phyloP scores from a whole-genome alignment of 2,888 invertebrate genomes.

The Griposia aprilina region DNA sequence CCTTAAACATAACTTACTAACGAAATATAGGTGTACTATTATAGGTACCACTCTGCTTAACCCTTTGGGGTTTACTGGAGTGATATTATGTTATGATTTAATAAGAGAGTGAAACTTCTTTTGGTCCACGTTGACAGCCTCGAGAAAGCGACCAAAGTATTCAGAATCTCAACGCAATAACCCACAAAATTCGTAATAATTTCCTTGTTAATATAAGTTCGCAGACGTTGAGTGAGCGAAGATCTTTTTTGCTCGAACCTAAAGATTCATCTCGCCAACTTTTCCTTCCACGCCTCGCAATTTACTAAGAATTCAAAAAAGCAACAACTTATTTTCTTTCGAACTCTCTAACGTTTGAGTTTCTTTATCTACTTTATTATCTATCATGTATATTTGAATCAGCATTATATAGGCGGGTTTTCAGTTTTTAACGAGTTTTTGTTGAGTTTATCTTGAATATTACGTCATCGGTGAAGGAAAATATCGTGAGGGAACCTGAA shows the following conservation, averaged over 20 bases:
- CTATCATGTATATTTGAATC: slow-evolving; percentile 34
- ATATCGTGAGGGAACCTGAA: not conserved
- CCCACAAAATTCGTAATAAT: slow-evolving; percentile 61
- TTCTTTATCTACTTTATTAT: slow-evolving; percentile 35
- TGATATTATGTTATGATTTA: no score
- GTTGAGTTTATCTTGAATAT: not conserved
- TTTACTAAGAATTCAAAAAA: slow-evolving; percentile 58
- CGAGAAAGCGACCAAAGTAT: slow-evolving; percentile 8
- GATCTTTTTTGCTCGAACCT: slow-evolving; percentile 46
- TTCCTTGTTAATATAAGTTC: slow-evolving; percentile 63
- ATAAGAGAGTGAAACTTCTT: not conserved
- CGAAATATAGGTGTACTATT: no score
- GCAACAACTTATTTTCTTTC: slow-evolving; percentile 56
- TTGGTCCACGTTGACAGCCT: not conserved
- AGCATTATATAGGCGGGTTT: not conserved
- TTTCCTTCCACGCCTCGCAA: slow-evolving; percentile 45
- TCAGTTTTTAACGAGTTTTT: slow-evolving; percentile 1
- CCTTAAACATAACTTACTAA: no score
- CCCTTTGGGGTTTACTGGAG: no score
- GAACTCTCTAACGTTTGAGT: slow-evolving; percentile 37
- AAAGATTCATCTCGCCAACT: slow-evolving; percentile 50
- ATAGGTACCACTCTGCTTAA: no score
- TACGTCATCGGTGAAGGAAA: no score
- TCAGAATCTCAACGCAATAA: slow-evolving; percentile 39
- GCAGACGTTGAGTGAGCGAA: slow-evolving; percentile 56